Evolutionary conservation across 2,113 vertebrate genomes (phyloP).

Genomic region (Leptodactylus fuscus): DNA sequence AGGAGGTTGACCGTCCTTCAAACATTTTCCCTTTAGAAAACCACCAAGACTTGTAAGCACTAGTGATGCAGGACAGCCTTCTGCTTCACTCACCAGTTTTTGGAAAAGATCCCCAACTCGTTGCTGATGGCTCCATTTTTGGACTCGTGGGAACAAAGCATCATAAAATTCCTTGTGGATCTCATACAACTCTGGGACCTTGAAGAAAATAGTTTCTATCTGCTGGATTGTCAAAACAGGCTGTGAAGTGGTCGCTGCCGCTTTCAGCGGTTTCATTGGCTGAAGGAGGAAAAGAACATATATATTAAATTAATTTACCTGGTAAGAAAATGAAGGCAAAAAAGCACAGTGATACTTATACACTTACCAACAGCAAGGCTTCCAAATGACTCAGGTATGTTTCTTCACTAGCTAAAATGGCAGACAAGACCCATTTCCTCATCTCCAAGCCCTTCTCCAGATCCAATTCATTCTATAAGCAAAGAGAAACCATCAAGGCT

Average conservation of each 20-base stretch:
- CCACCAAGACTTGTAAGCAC: neutral
- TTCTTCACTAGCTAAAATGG: conserved; percentile 95
- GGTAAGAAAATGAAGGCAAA: no score
- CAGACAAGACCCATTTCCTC: conserved; percentile 97
- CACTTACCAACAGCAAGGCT: conserved; percentile 88
- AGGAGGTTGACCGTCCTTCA: no score
- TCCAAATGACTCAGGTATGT: conserved; percentile 96
- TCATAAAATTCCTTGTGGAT: conserved; percentile 98
- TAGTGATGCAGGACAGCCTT: neutral
- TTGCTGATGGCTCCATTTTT: conserved; percentile 96
- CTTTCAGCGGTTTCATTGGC: conserved; percentile 98
- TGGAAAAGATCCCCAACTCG: conserved; percentile 97
- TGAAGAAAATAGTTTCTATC: conserved; percentile 99
- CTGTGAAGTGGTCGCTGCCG: conserved; percentile 95
- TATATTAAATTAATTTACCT: neutral
- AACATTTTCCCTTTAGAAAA: neutral
- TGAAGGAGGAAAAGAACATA: conserved; percentile 64
- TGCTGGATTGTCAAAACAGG: conserved; percentile 91
- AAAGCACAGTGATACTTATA: neutral
- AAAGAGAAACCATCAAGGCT: neutral
- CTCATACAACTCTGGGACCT: conserved; percentile 98
- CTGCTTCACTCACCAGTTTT: conserved; percentile 84
- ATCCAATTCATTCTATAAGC: conserved; percentile 87
- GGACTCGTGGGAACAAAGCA: conserved; percentile 88
- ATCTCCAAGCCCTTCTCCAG: conserved; percentile 97